Evolutionary conservation across 2,888 invertebrate genomes (phyloP).

Genomic region (Rhamnusium bicolor): DNA sequence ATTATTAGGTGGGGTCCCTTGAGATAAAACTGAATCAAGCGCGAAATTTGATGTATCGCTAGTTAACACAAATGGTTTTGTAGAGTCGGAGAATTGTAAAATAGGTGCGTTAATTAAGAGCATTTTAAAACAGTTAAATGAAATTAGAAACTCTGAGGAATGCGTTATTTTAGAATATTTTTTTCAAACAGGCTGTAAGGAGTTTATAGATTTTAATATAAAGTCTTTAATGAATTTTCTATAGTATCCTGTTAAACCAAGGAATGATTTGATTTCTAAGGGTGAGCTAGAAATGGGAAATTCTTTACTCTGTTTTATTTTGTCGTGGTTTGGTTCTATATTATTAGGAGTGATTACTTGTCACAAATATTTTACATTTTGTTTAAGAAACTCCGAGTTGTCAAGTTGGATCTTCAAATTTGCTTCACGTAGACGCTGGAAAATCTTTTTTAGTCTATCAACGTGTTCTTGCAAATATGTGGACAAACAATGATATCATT

Average conservation of each 20-base stretch:
- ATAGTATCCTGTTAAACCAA: neutral
- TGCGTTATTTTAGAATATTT: no score
- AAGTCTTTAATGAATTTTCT: neutral
- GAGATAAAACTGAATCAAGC: neutral
- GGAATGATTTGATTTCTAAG: neutral
- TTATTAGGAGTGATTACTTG: neutral
- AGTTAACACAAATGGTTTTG: constrained; percentile 1
- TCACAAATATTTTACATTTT: neutral
- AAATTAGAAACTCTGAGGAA: neutral
- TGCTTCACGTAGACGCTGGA: no score
- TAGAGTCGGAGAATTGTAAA: neutral
- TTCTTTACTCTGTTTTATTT: neutral
- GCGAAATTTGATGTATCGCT: neutral
- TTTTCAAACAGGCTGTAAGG: neutral
- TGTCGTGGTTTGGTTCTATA: neutral
- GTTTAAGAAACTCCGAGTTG: neutral
- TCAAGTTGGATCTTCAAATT: neutral
- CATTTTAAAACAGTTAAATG: no score
- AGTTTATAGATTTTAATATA: neutral
- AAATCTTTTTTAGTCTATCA: no score
- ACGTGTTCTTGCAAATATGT: no score
- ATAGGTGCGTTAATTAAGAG: neutral
- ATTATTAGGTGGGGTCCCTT: no score
- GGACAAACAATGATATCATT: no score
- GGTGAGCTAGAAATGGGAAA: neutral